Evolutionary conservation across 2,888 invertebrate species (phyloP), one percentile per base, ranked within the genome.

Genomic region (Eudasyphora cyanicolor): DNA sequence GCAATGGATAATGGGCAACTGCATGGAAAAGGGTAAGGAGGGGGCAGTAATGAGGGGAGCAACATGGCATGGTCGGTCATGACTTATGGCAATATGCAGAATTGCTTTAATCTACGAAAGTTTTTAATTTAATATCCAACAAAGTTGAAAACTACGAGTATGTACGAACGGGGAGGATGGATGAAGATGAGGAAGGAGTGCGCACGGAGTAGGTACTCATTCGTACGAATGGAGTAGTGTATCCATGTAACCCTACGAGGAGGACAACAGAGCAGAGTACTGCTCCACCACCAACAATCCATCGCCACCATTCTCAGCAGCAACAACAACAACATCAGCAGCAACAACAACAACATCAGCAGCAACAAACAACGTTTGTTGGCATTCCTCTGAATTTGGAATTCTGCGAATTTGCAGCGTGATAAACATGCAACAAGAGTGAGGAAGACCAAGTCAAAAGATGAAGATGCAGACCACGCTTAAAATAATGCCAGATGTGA

Each of bases 381-480:
- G 83, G 83, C 83, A 90, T 89, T 89, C 89, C 90, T 89, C 85
- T 87, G 89, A 89, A 89, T 89, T 89, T 89, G 86, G 88, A 90
- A 89, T 89, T 89, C 89, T 88, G 86, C 89, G 89, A 89, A 89
- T 86, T 86, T 82, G 76, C 83, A 80, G 83, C 83, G 80, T 83
- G 83, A 83, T 83, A 80, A 83, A 83, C 83, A 83, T 83, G 83
- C 80, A 83, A 83, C 83, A 83, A 80, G 80, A 83, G 80, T 83
- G 83, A 80, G 77, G 80, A 83, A 83, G 70, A 77, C 62, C 77
- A 60, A 74, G 74, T 57, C 57, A 27, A 32, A 38, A 54, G 76
- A 71, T 54, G 67, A 64, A 80, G 80, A 80, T 77, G 62, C 62
- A 80, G 77, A 71, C 74, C 76, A 71, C 71, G 70, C 77, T 80